Evolutionary conservation across 2,113 vertebrate species (phyloP), one percentile per base, ranked within the genome.

Genomic region (Tretioscincus oriximinensis): DNA sequence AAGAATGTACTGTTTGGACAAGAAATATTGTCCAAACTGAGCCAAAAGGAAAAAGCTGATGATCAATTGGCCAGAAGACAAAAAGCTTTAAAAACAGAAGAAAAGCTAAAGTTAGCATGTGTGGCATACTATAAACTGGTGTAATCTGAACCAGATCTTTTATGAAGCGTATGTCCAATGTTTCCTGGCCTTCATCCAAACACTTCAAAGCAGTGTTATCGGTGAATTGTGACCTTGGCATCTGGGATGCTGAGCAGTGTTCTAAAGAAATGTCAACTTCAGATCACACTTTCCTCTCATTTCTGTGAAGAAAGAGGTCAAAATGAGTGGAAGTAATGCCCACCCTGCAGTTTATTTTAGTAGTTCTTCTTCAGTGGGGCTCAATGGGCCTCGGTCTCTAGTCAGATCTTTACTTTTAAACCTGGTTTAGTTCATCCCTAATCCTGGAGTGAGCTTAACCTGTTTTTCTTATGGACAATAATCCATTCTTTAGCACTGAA

Each of bases 91-190:
- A 91, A 94, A 87, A 87, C 92, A 92, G 86, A 90, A 93, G 91
- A 92, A 93, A 89, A 81, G 87, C 91, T 95, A 88, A 94, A 94
- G 92, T 95, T 94, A 94, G 93, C 92, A 88, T 93, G 89, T 91
- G 92, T 91, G 89, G 90, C 77, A 95, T 93, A 93, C 92, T 94
- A 87, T 93, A 93, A 93, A 91, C 82, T 69, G 89, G 85, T 79
- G 85, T 95, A 95, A 96, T 96, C 90, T 90, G 92, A 95, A 95
- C 87, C 95, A 96, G 93, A 95, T 93, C 93, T 73, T 93, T 90
- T 94, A 93, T 88, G 87, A 93, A 94, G 92, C 93, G 90, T 87
- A 92, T 85, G 92, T 92, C 77, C 91, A 93, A 79, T 84, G 89
- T 93, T 94, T 94, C 91, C 94, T 93, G 94, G 94, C 93, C 83